Evolutionary conservation across 2,113 vertebrate species (phyloP).

Genomic region (Peromyscus californicus): DNA sequence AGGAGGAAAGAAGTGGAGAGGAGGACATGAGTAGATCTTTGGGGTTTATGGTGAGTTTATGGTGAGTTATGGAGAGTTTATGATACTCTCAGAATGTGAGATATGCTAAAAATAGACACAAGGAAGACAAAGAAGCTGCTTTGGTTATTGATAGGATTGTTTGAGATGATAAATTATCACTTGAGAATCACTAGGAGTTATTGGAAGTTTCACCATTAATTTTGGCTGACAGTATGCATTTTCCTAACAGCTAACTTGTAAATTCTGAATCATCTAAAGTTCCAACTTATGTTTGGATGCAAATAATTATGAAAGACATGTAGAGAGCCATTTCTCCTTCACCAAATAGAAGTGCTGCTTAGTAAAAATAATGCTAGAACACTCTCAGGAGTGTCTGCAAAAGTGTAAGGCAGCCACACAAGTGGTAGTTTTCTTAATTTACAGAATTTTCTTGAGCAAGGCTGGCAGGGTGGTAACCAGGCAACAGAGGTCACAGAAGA

Average conservation of each 20-base stretch:
- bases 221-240: neutral
- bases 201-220: slow-evolving; percentile 24
- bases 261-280: neutral
- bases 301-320: neutral
- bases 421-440: neutral
- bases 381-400: neutral
- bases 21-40: neutral
- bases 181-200: neutral
- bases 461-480: neutral
- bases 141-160: neutral
- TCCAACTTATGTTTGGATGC: slow-evolving; percentile 28
- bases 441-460: neutral
- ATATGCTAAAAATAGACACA: neutral
- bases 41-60: neutral
- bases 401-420: neutral
- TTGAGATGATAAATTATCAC: neutral
- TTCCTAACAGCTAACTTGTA: neutral
- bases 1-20: neutral
- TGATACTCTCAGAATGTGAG: neutral
- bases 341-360: neutral
- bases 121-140: neutral
- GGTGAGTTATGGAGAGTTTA: neutral
- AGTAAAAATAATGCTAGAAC: neutral
- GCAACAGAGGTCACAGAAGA: neutral
- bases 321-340: neutral